Base-by-base conservation (phyloP, 1,140 invertebrate species). In the Arctopsyche grandis region DNA sequence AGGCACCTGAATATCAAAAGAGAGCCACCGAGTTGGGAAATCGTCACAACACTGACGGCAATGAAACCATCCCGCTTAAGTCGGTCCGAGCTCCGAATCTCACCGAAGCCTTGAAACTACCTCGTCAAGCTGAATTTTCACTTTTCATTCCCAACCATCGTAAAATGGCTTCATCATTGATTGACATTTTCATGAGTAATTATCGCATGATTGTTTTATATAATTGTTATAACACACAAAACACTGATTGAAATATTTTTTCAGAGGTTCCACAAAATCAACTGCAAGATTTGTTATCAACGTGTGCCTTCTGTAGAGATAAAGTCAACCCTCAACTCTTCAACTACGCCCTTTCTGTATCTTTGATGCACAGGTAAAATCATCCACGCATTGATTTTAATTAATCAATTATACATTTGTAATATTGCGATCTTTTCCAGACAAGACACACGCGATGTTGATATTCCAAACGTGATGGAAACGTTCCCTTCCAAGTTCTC, bases 401-500 rank as follows among this genome's bases (percentile, higher is more conserved):
- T 56, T 4, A 56, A 56, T 56, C 52, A 56, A 56, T 38, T 38
- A 38, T 38, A n/a, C 29, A 38, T 38, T 38, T 38, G 1, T 38
- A n/a, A 12, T 16, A 80, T 69, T 38, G 9, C 5, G 16, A 19
- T 63, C 12, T n/a, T 24, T 79, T 76, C 85, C 85, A 90, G 90
- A 29, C 80, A 74, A 29, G 90, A 91, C 81, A 91, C 90, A 0
- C 85, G 82, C 29, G 84, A 89, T 75, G 84, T 91, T 22, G 85
- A 85, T 9, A 85, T 91, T 19, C 87, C 88, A 58, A 89, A 89
- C 78, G 88, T 90, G 78, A 88, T 88, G 4, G 90, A 91, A 78
- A 86, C 87, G 10, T 91, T 91, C 80, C 91, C 91, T 9, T 85
- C 87, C 26, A 90, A 90, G 80, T 91, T 91, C 82, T 83, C 91